Base-by-base conservation (phyloP, 2,797 vertebrate species). In the Mycteria americana region DNA sequence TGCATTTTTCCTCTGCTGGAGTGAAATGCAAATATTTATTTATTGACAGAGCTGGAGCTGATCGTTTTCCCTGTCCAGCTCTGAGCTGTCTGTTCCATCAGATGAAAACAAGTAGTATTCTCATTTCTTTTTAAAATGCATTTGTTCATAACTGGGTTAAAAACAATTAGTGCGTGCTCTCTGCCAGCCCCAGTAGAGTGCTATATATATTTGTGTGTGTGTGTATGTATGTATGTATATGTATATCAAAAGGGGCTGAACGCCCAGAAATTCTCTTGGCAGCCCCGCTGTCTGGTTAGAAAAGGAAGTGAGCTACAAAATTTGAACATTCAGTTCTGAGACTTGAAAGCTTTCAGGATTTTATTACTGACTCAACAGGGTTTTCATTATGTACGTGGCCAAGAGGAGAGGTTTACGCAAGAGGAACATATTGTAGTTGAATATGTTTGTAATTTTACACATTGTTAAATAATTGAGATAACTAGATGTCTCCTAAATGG, bases 251-350 rank as follows among this genome's bases (percentile, higher is more conserved):
- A 97, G 92, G 93, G 98, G 97, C 98, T 96, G 95, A 95, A 92
- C 14, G 97, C 98, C 97, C 97, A 98, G 97, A 97, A 97, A 97
- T 95, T 97, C 95, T 97, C 94, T 97, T 98, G 98, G 98, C 98
- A 98, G 97, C 88, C 95, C 94, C 88, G 79, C 97, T 96, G 97
- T 98, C 98, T 98, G 98, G 98, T 98, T 98, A 98, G 98, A 97
- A 98, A 96, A 98, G 98, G 98, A 98, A 98, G 98, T 97, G 94
- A 98, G 97, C 97, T 98, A 97, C 97, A 96, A 95, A 97, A 97
- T 97, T 98, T 98, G 98, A 98, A 98, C 98, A 98, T 98, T 98
- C 97, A 98, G 98, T 98, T 98, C 98, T 98, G 95, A 98, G 97
- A 96, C 95, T 83, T 97, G 96, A 97, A 97, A 97, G 95, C 94